Percentiles rank a stretch among this genome's conserved stretches.
Conservation (phyloP, 2,113 vertebrate genomes). For the Limanda limanda region DNA sequence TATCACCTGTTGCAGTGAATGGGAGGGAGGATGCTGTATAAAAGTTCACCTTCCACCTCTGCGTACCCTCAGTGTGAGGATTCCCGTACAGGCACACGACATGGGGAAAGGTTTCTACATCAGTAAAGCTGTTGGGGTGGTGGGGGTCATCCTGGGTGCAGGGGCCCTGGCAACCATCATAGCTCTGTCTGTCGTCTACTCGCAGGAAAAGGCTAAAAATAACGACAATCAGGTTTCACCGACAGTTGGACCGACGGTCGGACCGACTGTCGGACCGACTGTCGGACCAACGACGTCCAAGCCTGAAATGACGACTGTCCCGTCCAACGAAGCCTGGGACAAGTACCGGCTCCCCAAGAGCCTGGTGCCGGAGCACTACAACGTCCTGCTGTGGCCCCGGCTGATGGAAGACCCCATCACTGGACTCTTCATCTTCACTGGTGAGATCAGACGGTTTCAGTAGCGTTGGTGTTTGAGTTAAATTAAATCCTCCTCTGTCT, state of each 20-base stretch:
- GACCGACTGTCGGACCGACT: neutral
- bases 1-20: conserved; percentile 63
- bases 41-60: conserved; percentile 15
- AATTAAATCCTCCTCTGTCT: no score
- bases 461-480: neutral
- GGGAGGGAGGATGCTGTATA: conserved; percentile 70
- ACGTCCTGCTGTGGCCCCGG: conserved; percentile 84
- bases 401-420: conserved; percentile 48
- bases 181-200: conserved; percentile 89
- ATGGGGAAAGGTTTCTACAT: conserved; percentile 94
- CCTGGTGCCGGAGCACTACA: conserved; percentile 82
- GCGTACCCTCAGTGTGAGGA: conserved; percentile 3
- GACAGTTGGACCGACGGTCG: conserved; percentile 11
- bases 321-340: conserved; percentile 79
- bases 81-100: conserved; percentile 18
- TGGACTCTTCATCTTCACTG: conserved; percentile 84
- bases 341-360: conserved; percentile 82
- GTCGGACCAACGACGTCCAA: no score
- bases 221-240: conserved; percentile 30
- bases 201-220: conserved; percentile 87
- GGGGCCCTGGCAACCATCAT: conserved; percentile 89
- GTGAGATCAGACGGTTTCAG: conserved; percentile 70
- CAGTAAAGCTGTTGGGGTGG: conserved; percentile 84
- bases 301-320: conserved; percentile 28
- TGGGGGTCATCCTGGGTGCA: conserved; percentile 75